A percentile compares a stretch with the other conserved stretches of the same genome.
Conservation (phyloP, 2,113 vertebrate genomes). For the Ophiodon elongatus region DNA sequence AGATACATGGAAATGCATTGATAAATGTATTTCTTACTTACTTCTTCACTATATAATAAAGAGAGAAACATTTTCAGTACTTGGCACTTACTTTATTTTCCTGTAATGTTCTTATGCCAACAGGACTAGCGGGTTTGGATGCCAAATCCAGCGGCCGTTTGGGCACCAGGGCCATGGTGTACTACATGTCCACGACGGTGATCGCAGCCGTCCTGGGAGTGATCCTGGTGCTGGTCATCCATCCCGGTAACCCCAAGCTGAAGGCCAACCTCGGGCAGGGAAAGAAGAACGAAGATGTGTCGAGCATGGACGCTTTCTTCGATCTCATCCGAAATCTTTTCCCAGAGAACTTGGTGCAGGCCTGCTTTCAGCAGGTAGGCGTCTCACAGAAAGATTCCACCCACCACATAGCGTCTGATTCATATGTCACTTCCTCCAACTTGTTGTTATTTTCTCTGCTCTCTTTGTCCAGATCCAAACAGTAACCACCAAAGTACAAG, state of each 20-base stretch:
- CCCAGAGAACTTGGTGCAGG: slow-evolving; percentile 97
- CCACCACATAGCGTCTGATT: not conserved
- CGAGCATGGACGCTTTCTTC: slow-evolving; percentile 95
- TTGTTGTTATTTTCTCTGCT: slow-evolving; percentile 13
- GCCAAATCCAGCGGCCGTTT: slow-evolving; percentile 97
- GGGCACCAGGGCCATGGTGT: slow-evolving; percentile 97
- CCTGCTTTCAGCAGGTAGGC: slow-evolving; percentile 97
- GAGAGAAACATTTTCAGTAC: not conserved
- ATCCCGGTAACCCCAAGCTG: slow-evolving; percentile 96
- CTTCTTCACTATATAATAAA: not conserved
- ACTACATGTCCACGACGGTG: slow-evolving; percentile 98
- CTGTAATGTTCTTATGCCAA: slow-evolving; percentile 13
- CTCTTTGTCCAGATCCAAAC: slow-evolving; percentile 91
- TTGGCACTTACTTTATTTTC: not conserved
- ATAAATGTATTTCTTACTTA: not conserved
- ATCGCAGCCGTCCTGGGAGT: slow-evolving; percentile 96
- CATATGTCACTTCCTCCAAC: slow-evolving; percentile 17
- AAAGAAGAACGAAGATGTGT: slow-evolving; percentile 97
- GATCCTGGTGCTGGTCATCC: slow-evolving; percentile 94
- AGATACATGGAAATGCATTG: not conserved
- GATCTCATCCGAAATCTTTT: slow-evolving; percentile 98
- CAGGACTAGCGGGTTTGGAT: slow-evolving; percentile 96
- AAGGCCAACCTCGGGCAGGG: slow-evolving; percentile 93
- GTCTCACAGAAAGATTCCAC: not conserved
- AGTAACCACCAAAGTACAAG: slow-evolving; percentile 90